Conservation (phyloP, 2,797 vertebrate genomes). For the Megalops cyprinoides region DNA sequence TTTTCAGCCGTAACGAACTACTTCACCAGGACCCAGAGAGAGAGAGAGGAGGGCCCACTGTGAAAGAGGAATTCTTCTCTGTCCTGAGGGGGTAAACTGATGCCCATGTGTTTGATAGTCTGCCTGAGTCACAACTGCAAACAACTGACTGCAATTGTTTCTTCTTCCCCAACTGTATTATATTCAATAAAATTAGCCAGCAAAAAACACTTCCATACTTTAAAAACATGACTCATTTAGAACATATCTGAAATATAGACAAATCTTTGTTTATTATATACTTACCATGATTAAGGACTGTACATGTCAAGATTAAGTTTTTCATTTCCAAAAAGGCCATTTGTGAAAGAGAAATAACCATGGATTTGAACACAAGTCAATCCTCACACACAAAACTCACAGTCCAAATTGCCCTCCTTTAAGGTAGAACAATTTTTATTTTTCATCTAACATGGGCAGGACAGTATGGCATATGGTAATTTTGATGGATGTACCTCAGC, state of each 20-base stretch:
- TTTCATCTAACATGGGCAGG: conserved; percentile 2
- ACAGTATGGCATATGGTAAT: neutral
- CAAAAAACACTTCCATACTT: neutral
- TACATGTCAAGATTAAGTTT: too few relatives aligned
- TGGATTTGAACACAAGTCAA: too few relatives aligned
- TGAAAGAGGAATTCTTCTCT: neutral
- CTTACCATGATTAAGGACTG: too few relatives aligned
- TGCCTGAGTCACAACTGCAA: neutral
- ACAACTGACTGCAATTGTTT: neutral
- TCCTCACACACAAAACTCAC: too few relatives aligned
- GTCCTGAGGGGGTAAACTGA: neutral
- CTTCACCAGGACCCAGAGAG: neutral
- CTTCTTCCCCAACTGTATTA: neutral
- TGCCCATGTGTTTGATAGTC: neutral
- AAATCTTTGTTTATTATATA: neutral
- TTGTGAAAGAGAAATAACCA: too few relatives aligned
- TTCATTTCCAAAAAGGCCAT: too few relatives aligned
- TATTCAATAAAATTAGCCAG: neutral
- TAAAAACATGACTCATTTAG: neutral
- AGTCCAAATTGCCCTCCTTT: too few relatives aligned
- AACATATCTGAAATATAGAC: neutral
- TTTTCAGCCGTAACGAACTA: conserved; percentile 12
- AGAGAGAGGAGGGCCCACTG: neutral
- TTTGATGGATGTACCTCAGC: conserved; percentile 1
- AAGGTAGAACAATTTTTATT: neutral